Base-by-base conservation (phyloP, 1,140 invertebrate species). In the Achroia grisella region DNA sequence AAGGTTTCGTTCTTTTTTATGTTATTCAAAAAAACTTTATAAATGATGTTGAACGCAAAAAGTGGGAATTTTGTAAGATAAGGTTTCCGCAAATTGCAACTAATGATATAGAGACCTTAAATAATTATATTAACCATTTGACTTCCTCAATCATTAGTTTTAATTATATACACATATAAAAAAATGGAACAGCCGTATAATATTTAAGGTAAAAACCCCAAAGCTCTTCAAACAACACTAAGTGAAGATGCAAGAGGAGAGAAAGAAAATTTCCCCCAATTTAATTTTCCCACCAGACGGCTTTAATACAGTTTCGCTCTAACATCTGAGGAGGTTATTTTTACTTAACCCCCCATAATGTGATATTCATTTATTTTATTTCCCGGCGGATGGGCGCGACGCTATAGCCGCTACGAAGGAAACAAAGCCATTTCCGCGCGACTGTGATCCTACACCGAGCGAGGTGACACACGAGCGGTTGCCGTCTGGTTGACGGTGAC, bases 401-500 rank as follows among this genome's bases (percentile, higher is more conserved):
- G 51, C 46, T 52, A 45, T 54, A 46, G 54, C 56, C 53, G 46
- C 51, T 23, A 58, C 44, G 52, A 35, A 67, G 71, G 69, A 73
- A 76, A 77, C 77, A 78, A 78, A 81, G 69, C 69, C 66, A 75
- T 78, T 81, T 81, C 77, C 77, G 63, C 49, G 55, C 45, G 52
- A 37, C 13, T 13, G 8, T 15, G 35, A 37, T 37, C 35, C 35
- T 14, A 15, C 35, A 14, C 8, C 35, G 35, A 17, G 35, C 35
- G 6, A 2, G 2, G 2, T 23, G 17, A 23, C 17, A 37, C 13
- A 37, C 35, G 35, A 15, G 35, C 35, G 35, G 17, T 23, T 6
- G 17, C 6, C 17, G 17, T 6, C 17, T 14, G 35, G 17, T 23
- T 6, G 17, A 3, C 17, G 17, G 2, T 6, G 17, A 6, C 17